Evolutionary conservation across 2,113 vertebrate genomes (phyloP), one percentile per base, ranked within the genome.

Genomic region (Poicephalus meyeri): DNA sequence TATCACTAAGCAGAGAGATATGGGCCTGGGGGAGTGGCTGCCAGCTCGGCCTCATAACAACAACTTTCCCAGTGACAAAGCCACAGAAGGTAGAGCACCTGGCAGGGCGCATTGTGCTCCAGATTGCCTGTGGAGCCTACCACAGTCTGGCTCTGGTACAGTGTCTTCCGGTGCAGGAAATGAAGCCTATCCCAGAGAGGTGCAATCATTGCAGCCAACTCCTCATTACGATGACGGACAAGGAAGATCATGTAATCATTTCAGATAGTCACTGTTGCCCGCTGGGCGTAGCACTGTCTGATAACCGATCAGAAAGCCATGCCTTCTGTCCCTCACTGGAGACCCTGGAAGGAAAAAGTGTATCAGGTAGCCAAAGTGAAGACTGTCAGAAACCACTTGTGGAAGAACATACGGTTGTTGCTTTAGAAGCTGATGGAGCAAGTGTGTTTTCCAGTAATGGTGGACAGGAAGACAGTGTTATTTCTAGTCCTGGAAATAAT

Each of bases 221-320:
- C 73, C 97, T 99, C 24, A 99, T 99, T 96, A 99, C 99, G 17
- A 99, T 99, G 99, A 99, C 97, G 0, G 99, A 99, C 97, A 99
- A 99, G 95, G 99, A 99, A 94, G 99, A 99, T 96, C 99, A 99
- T 9, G 99, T 99, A 72, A 99, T 99, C 92, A 99, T 99, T 98
- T 99, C 99, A 9, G 99, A 99, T 86, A 98, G 98, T 63, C 99
- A 99, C 86, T 99, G 98, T 91, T 99, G 99, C 94, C 99, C 98
- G 0, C 91, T 99, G 13, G 98, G 98, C 3, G 97, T 98, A 52
- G 98, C 98, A 14, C 97, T 99, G 50, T 97, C 98, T 0, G 98
- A 98, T 58, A 97, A 97, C 21, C 98, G 98, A 4, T 73, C 80
- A 49, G 97, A 95, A 91, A 94, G 49, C 72, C 96, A 70, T 1